Evolutionary conservation across 35 echinoderm and acorn worm genomes (phyloP), one percentile per base, ranked within the genome.

Genomic region (Chiridota heheva): DNA sequence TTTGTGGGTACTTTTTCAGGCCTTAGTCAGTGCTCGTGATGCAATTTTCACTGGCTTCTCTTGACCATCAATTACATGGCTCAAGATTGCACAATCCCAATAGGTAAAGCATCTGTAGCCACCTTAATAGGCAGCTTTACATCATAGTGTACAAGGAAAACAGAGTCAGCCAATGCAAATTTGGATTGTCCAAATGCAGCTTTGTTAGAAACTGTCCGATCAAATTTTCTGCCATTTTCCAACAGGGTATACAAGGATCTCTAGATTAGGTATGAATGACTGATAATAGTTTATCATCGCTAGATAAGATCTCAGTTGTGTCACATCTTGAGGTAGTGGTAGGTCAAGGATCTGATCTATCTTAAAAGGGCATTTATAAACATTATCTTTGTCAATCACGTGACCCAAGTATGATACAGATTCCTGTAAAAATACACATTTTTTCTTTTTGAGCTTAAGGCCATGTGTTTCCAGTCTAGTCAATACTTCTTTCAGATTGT

Each of bases 241-340:
- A 86, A 46, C 18, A 76, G 37, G 1, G 73, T 35, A 34, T 46
- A 58, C 25, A 77, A 77, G 34, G 53, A 71, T 4, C 64, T 49
- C 83, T 18, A 86, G 25, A 17, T 77, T 77, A 60, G 72, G 71
- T 65, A 77, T 39, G 70, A 63, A 86, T 40, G 74, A 76, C 51
- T 57, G 35, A 30, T 76, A 76, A 26, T 86, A 76, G 44, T 86
- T 86, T 17, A 86, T 42, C 72, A 86, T 78, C 1, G 41, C 72
- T 16, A 86, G 44, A 46, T 67, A 86, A 5, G 67, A 74, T 18
- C 72, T 44, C 49, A 78, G 56, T 60, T 86, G 39, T 2, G 46
- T 7, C 15, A 47, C 60, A 78, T 86, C 72, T 37, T 57, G 48
- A 10, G 72, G 70, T 12, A 62, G 26, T 26, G 84, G 25, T 30